phyloP scores from a whole-genome alignment of 2,113 vertebrate species.

The Aix galericulata region DNA sequence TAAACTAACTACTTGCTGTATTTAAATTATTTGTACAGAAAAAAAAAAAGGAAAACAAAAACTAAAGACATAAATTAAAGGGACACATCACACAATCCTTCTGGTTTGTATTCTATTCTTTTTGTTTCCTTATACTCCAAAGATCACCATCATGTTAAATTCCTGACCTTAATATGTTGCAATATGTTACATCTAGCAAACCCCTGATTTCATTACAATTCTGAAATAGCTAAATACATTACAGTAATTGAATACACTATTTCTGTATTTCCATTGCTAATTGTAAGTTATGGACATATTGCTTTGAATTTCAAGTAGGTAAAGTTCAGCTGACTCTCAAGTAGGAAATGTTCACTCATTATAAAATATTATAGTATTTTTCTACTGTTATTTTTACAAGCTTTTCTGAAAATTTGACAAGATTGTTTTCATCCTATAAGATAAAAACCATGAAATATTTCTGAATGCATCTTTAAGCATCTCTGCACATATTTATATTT shows the following conservation, averaged over 20 bases:
- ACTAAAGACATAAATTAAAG: neutral
- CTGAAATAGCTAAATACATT: neutral
- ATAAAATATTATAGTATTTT: neutral
- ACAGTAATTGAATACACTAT: neutral
- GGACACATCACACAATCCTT: neutral
- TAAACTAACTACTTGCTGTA: neutral
- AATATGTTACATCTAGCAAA: neutral
- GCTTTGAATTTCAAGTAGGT: constrained; percentile 18
- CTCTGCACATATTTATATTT: neutral
- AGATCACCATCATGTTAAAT: neutral
- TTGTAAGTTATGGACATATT: neutral
- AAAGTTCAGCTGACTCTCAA: neutral
- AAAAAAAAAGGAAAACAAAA: neutral
- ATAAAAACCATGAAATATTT: neutral
- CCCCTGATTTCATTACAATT: neutral
- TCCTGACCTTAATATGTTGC: neutral
- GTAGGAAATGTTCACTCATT: neutral
- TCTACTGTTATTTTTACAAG: neutral
- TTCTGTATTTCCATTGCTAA: constrained; percentile 8
- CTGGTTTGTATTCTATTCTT: neutral
- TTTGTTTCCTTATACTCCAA: neutral
- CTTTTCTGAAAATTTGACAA: neutral
- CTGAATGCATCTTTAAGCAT: neutral
- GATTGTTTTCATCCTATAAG: neutral
- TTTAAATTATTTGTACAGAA: neutral